Evolutionary conservation across 1,140 invertebrate species (phyloP), one percentile per base, ranked within the genome.

Genomic region (Magallana angulata): DNA sequence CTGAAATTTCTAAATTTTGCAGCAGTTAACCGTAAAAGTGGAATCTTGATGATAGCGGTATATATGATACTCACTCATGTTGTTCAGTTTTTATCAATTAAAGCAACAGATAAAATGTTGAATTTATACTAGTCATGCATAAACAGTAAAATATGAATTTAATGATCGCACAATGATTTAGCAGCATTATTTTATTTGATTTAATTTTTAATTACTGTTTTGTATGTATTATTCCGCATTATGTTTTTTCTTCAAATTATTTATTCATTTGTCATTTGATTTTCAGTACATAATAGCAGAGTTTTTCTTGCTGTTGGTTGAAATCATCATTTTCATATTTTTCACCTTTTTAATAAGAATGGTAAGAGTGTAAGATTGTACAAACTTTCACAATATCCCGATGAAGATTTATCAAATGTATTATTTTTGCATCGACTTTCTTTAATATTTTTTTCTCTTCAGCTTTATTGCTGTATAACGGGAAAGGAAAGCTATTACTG

Each of bases 261-360:
- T 48, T 48, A 48, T 48, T 48, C 5, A 48, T 48, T 24, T 24
- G 24, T 24, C 24, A 24, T 30, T 76, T 24, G 24, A 30, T 7
- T 71, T 71, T 8, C 8, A 76, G 68, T 76, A 76, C 24, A 76
- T 76, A 30, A 30, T 76, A 12, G 36, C 7, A 18, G 68, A 76
- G 24, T 76, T 76, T 12, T 76, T 76, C 68, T 18, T 76, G 68
- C 68, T 76, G 68, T 18, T 76, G 68, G 24, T 76, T 12, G 68
- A 76, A 76, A 12, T 76, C 68, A 76, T 76, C 68, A 76, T 76
- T 76, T 24, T 30, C 7, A 76, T 76, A 76, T 76, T 76, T 76
- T 76, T 76, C 68, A 76, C 24, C 24, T 76, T 76, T 76, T 76
- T 76, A 30, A 76, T 76, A 36, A 36, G 68, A 30, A 76, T 76